Evolutionary conservation across 1,140 invertebrate species (phyloP), one percentile per base, ranked within the genome.

Genomic region (Lucilia sericata): DNA sequence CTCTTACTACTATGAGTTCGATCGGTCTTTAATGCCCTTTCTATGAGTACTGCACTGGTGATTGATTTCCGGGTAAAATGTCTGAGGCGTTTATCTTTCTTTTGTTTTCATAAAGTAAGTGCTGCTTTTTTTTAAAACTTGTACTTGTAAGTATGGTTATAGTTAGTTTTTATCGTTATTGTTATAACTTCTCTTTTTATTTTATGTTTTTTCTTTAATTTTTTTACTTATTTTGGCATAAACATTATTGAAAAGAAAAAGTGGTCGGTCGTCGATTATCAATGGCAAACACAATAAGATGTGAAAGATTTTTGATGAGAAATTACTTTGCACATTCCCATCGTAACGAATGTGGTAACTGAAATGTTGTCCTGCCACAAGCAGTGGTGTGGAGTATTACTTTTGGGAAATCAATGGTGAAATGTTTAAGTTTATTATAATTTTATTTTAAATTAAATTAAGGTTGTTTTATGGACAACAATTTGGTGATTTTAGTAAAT

Each of bases 21-120:
- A 36, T 19, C n/a, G 34, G 76, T 80, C 1, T 42, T 17, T 51
- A 80, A 17, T 80, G 76, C 76, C 76, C 76, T 80, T 80, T 19
- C 36, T 30, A 75, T 25, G 36, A 42, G 42, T 42, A 42, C 10
- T 47, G 25, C 25, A 30, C 25, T n/a, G 75, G 47, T 80, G 76
- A 80, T 80, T 80, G 76, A 80, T 80, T 80, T 80, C 76, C 76
- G 76, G 76, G 76, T 80, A 80, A 80, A 80, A 49, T 80, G 76
- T 80, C 76, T 80, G 47, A 80, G 76, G 76, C 76, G 76, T 80
- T 80, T 80, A 21, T 60, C 17, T 60, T n/a, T 70, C 65, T 21
- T 70, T 21, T 70, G 65, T 70, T 25, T 70, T 70, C 8, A 21
- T 70, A 70, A 70, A 70, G n/a, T 21, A n/a, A 70, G 60, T 70